A percentile compares a stretch with the other conserved stretches of the same genome.
phyloP scores from a whole-genome alignment of 2,888 invertebrate genomes.

The Drosophila lutescens region DNA sequence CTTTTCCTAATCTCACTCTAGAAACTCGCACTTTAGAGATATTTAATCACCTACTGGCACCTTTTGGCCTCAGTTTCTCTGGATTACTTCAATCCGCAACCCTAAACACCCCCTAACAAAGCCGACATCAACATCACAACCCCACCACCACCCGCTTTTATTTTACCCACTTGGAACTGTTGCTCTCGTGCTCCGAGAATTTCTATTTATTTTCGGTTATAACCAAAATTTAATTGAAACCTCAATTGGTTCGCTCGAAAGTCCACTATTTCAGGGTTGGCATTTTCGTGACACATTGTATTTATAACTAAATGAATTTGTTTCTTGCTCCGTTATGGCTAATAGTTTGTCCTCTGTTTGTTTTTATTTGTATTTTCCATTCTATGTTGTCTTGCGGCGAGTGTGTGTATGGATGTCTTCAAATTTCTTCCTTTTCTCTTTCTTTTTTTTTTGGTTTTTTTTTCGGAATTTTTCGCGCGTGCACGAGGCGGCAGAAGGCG shows the following conservation, averaged over 20 bases:
- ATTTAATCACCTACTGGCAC: background rate
- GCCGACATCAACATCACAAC: background rate
- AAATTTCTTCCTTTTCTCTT: background rate
- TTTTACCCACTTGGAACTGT: conserved; percentile 57
- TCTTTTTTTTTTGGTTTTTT: background rate
- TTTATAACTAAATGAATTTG: conserved; percentile 27
- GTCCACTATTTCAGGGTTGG: conserved; percentile 31
- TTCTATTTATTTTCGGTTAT: conserved; percentile 34
- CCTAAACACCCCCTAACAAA: background rate
- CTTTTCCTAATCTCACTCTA: background rate
- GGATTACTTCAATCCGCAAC: conserved; percentile 8
- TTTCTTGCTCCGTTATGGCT: conserved; percentile 10
- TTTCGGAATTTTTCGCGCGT: conserved; percentile 36
- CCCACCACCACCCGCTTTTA: background rate
- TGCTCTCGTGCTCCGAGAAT: conserved; percentile 47
- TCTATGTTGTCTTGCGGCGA: background rate
- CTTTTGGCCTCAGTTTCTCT: conserved; percentile 1
- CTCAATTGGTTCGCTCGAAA: conserved; percentile 28
- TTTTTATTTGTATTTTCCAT: conserved; percentile 21
- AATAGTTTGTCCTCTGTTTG: conserved; percentile 31
- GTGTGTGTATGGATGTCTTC: background rate
- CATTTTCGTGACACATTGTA: conserved; percentile 35
- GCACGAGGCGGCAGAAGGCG: conserved; percentile 21
- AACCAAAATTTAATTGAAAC: conserved; percentile 27
- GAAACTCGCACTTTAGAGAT: background rate